These are phyloP conservation scores for Gymnobelideus leadbeateri DNA, from an alignment of 2,113 vertebrate genomes.

Conservation along the genomic window DNA sequence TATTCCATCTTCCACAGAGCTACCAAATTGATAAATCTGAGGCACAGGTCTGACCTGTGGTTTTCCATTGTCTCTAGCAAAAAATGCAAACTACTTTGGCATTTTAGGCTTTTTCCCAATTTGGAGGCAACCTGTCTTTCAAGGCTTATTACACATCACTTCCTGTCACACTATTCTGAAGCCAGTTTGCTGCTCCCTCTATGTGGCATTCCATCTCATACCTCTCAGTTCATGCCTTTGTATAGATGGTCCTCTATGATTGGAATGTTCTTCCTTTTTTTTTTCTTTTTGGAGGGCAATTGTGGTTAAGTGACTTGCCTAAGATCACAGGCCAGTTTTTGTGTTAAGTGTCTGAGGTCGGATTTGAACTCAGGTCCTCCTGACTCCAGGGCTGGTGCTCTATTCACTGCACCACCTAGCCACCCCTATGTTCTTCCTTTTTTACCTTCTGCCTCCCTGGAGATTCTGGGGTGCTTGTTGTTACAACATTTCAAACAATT, in stretches of 20 bases:
- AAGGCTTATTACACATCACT: background rate
- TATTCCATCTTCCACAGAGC: background rate
- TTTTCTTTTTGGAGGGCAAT: too few species aligned
- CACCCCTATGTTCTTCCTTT: background rate
- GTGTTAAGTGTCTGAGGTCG: too few species aligned
- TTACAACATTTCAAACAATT: constrained; percentile 11
- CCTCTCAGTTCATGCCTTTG: background rate
- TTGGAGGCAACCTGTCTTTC: background rate
- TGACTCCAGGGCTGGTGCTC: too few species aligned
- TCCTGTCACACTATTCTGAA: background rate
- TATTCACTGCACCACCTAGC: too few species aligned
- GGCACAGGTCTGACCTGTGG: constrained; percentile 22
- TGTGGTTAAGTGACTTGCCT: too few species aligned
- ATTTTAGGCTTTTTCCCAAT: background rate
- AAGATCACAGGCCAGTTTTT: too few species aligned
- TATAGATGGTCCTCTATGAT: too few species aligned
- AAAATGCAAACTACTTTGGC: background rate
- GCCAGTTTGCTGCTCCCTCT: background rate
- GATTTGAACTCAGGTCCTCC: too few species aligned
- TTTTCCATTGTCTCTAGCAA: constrained; percentile 19
- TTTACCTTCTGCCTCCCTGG: background rate
- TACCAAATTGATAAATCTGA: constrained; percentile 3
- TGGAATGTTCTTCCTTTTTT: constrained; percentile 25
- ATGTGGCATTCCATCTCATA: background rate
- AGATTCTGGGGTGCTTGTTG: too few species aligned